These are phyloP conservation scores for Drosophila birchii DNA, from an alignment of 2,888 invertebrate genomes.

Conservation along the genomic window DNA sequence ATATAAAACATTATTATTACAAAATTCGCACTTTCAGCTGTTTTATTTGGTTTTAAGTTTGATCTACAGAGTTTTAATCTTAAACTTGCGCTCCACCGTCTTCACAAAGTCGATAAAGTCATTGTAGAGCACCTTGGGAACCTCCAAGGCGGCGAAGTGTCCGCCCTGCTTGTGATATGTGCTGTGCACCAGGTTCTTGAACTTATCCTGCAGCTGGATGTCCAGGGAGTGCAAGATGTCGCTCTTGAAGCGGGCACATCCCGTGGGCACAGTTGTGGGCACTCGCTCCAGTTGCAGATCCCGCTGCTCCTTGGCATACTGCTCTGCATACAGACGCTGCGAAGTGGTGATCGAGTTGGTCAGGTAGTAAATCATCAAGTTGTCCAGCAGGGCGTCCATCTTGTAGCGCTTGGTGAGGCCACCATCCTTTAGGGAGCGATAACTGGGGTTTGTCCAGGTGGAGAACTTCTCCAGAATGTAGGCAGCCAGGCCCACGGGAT, in stretches of 20 bases:
- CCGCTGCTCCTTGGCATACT: conserved; percentile 72
- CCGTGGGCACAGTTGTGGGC: conserved; percentile 89
- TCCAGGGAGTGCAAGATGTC: conserved; percentile 88
- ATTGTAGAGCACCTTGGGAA: conserved; percentile 89
- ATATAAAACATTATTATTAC: no score
- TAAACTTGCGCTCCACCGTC: conserved; percentile 79
- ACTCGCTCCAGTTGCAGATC: conserved; percentile 85
- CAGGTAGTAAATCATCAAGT: conserved; percentile 92
- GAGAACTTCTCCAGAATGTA: conserved; percentile 96
- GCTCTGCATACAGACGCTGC: conserved; percentile 89
- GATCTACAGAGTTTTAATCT: conserved; percentile 58
- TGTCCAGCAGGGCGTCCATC: conserved; percentile 87
- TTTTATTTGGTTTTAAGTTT: no score
- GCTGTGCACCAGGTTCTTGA: conserved; percentile 88
- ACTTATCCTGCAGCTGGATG: conserved; percentile 87
- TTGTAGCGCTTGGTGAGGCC: conserved; percentile 87
- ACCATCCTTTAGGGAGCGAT: conserved; percentile 87
- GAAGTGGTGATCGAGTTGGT: conserved; percentile 90
- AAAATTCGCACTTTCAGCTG: no score
- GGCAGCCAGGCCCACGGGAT: conserved; percentile 93
- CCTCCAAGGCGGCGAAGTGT: conserved; percentile 94
- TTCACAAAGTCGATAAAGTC: conserved; percentile 89
- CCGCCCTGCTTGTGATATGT: conserved; percentile 90
- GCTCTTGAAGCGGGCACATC: conserved; percentile 90
- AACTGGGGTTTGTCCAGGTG: conserved; percentile 87